Base-by-base conservation (phyloP, 2,888 invertebrate genomes). In the Tiphia femorata region DNA sequence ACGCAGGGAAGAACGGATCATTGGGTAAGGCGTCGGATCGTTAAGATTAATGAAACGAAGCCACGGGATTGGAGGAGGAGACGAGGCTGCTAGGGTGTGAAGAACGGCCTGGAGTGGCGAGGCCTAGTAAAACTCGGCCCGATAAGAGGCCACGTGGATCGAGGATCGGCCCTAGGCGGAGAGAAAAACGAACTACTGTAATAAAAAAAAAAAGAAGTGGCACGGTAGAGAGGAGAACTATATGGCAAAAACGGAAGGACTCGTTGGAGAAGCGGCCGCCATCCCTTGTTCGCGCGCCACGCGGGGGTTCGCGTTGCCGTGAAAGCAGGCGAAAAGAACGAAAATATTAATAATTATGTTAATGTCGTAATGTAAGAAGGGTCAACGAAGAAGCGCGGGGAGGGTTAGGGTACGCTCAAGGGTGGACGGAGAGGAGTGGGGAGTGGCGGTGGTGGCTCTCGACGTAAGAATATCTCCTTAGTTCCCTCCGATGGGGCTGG, bases 391-490 rank as follows among this genome's bases (percentile, higher is more conserved):
- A 44, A 47, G 41, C 29, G 40, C 23, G 12, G 25, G 30, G 29
- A 23, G 29, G 42, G 21, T 25, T 30, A 29, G 17, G 25, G 16
- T 27, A n/a, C n/a, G n/a, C 27, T 16, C 5, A 25, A 25, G 12
- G 33, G 16, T 27, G 25, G 49, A 49, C 16, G 43, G 40, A 49
- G 35, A n/a, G n/a, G 37, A 41, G 43, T 43, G 42, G 25, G 50
- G 60, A 20, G 23, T 53, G 37, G 54, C 48, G 62, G 62, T 64
- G 75, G 73, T 76, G 73, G 73, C 72, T 76, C 76, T 79, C 79
- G 76, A 78, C 79, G 74, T 80, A 77, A 79, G 80, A 79, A 80
- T 80, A 81, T 81, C 79, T 79, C 73, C 78, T 74, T 70, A 77
- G 80, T 75, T 77, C 78, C 75, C 73, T 78, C 65, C 53, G 70